Conservation (phyloP, 1,140 invertebrate genomes). For the Elysia chlorotica region DNA sequence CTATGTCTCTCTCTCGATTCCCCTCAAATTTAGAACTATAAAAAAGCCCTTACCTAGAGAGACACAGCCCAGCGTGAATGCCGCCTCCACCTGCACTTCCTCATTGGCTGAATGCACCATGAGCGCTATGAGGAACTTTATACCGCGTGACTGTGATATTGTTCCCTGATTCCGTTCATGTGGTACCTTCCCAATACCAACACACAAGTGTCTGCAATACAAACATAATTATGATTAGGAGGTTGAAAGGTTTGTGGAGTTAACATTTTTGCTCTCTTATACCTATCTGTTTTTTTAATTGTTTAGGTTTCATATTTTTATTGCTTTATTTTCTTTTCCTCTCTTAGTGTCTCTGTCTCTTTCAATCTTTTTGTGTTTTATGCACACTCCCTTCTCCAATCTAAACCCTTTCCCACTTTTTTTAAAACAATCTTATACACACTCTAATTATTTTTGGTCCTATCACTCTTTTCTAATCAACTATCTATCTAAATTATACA, state of each 20-base stretch:
- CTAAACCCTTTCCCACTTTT: no score
- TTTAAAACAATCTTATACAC: no score
- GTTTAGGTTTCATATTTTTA: no score
- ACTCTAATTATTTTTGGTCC: no score
- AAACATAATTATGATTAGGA: neutral
- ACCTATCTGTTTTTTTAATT: no score
- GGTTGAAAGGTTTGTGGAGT: no score
- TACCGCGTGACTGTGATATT: constrained; percentile 49
- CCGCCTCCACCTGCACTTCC: constrained; percentile 57
- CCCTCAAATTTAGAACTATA: no score
- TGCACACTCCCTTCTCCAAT: neutral
- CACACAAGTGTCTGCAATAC: constrained; percentile 42
- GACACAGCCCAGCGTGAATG: constrained; percentile 52
- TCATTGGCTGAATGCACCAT: constrained; percentile 56
- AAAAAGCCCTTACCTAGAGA: constrained; percentile 56
- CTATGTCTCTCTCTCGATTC: no score
- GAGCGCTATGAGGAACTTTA: constrained; percentile 53
- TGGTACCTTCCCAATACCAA: constrained; percentile 57
- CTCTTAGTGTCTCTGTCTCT: neutral
- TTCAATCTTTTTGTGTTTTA: neutral
- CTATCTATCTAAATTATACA: no score
- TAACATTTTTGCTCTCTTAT: no score
- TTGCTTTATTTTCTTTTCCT: no score
- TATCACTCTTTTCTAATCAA: no score
- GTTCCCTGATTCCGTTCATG: constrained; percentile 52